A percentile compares a stretch with the other conserved stretches of the same genome.
phyloP scores from a whole-genome alignment of 2,888 invertebrate species.

The Nudaria mundana region DNA sequence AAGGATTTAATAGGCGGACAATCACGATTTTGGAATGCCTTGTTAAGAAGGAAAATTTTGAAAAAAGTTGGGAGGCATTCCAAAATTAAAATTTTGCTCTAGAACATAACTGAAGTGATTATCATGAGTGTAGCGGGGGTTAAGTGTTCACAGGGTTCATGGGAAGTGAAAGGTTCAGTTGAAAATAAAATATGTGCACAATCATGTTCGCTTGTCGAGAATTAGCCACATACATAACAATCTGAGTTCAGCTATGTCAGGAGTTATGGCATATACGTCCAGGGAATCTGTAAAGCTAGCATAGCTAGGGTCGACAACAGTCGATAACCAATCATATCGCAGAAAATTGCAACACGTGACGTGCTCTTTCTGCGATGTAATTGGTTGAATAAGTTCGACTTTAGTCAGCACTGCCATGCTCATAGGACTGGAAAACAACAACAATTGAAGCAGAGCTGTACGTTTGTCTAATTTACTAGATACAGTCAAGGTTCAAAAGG shows the following conservation, averaged over 20 bases:
- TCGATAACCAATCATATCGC: no score
- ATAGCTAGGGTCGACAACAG: no score
- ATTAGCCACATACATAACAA: constrained; percentile 77
- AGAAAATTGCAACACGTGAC: no score
- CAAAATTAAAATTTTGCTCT: constrained; percentile 23
- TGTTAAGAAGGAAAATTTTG: constrained; percentile 18
- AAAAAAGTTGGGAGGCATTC: constrained; percentile 40
- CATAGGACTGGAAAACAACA: no score
- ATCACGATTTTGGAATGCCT: constrained; percentile 28
- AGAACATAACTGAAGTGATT: constrained; percentile 76
- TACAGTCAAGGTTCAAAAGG: no score
- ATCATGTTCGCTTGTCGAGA: constrained; percentile 66
- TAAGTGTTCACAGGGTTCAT: constrained; percentile 5
- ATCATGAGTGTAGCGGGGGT: constrained; percentile 64
- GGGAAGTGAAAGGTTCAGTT: constrained; percentile 3
- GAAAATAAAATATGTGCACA: constrained; percentile 9
- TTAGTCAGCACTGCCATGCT: no score
- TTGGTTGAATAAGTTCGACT: no score
- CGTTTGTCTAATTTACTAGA: no score
- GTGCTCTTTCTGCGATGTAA: no score
- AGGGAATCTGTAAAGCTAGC: no score
- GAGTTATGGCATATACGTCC: constrained; percentile 5
- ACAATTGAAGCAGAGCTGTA: no score
- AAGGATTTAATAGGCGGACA: constrained; percentile 37
- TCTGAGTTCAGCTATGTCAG: constrained; percentile 73